Percentiles rank a stretch among this genome's conserved stretches.
Conservation (phyloP, 2,888 invertebrate genomes). For the Phalangium opilio region DNA sequence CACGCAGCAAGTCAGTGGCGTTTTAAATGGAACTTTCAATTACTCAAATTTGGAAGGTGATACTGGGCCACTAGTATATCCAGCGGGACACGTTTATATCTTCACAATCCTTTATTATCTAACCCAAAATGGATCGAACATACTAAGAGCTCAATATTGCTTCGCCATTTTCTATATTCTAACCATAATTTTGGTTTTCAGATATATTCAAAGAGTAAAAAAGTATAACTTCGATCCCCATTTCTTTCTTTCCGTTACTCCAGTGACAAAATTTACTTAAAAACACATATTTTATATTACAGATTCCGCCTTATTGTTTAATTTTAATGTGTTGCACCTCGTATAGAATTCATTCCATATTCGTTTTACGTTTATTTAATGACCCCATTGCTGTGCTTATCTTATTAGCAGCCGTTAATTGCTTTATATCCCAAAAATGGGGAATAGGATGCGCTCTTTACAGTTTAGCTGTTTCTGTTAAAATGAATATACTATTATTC, state of each 20-base stretch:
- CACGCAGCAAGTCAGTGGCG: constrained; percentile 97
- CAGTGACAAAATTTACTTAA: too few species aligned
- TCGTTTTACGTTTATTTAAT: constrained; percentile 86
- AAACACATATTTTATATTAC: constrained; percentile 5
- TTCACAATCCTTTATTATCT: constrained; percentile 68
- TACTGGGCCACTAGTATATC: constrained; percentile 74
- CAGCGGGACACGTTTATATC: constrained; percentile 41
- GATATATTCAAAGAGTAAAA: constrained; percentile 64
- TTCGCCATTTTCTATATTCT: constrained; percentile 68
- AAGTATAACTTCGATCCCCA: constrained; percentile 37
- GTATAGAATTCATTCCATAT: constrained; percentile 96
- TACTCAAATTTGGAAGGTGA: constrained; percentile 80
- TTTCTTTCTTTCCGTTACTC: too few species aligned
- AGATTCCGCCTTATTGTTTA: constrained; percentile 79
- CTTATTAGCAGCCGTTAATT: constrained; percentile 64
- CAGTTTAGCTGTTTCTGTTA: constrained; percentile 87
- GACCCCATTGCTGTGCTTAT: constrained; percentile 86
- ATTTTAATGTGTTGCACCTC: constrained; percentile 78
- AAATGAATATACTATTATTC: constrained; percentile 95
- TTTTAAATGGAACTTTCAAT: constrained; percentile 84
- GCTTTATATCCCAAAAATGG: constrained; percentile 68
- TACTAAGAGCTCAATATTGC: constrained; percentile 78
- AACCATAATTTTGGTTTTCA: constrained; percentile 62
- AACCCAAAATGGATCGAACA: constrained; percentile 63
- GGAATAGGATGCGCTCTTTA: constrained; percentile 63